These are phyloP conservation scores for Neodiprion virginianus DNA, from an alignment of 1,140 invertebrate species.

Conservation along the genomic window DNA sequence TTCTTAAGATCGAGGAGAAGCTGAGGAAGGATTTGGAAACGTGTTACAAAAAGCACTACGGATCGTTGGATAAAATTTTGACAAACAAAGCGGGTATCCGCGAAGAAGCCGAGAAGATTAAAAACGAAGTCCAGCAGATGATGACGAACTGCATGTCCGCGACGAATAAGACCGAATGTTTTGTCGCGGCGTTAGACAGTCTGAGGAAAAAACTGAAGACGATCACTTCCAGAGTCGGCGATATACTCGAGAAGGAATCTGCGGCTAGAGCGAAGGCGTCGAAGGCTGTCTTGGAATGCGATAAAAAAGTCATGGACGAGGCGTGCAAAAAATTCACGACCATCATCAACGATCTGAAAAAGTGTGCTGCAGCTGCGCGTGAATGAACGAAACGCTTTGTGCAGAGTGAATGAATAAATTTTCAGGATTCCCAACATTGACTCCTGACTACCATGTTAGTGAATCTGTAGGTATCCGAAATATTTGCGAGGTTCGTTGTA, in stretches of 20 bases:
- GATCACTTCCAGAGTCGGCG: slow-evolving; percentile 31
- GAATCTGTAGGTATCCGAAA: too few relatives aligned
- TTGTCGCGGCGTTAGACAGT: slow-evolving; percentile 31
- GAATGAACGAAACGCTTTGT: too few relatives aligned
- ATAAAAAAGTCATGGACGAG: slow-evolving; percentile 28
- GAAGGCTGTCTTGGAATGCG: slow-evolving; percentile 30
- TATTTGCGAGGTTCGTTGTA: too few relatives aligned
- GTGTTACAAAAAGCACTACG: slow-evolving; percentile 41
- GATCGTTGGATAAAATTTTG: slow-evolving; percentile 32
- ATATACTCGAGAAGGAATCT: slow-evolving; percentile 31
- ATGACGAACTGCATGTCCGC: slow-evolving; percentile 32
- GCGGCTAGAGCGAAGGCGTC: slow-evolving; percentile 28
- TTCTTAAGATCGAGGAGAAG: slow-evolving; percentile 24
- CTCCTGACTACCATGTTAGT: too few relatives aligned
- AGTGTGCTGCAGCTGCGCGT: neutral
- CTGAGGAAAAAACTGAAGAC: slow-evolving; percentile 31
- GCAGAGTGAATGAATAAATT: too few relatives aligned
- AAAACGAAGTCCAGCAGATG: slow-evolving; percentile 36
- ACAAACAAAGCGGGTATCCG: slow-evolving; percentile 34
- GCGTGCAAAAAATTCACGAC: slow-evolving; percentile 25
- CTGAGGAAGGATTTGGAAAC: slow-evolving; percentile 37
- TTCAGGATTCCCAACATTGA: too few relatives aligned
- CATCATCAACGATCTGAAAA: neutral
- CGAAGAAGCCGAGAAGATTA: slow-evolving; percentile 35
- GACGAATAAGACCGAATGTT: slow-evolving; percentile 31